Evolutionary conservation across 2,888 invertebrate species (phyloP).

Genomic region (Acanthoscelides obtectus): DNA sequence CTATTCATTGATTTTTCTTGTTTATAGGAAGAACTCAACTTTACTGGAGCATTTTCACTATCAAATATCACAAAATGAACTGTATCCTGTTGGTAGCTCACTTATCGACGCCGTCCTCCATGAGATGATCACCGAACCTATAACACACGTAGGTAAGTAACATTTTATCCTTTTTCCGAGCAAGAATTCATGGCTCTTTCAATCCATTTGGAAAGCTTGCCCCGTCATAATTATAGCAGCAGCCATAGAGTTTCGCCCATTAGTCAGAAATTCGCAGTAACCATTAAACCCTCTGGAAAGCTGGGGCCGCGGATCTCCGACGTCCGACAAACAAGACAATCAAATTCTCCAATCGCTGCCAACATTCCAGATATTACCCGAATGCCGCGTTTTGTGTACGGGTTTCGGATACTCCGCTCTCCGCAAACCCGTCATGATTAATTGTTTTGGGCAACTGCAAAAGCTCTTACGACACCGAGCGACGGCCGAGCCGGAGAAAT

Average conservation of each 20-base stretch:
- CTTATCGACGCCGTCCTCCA: slow-evolving; percentile 72
- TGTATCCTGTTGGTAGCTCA: slow-evolving; percentile 74
- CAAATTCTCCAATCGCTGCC: background rate
- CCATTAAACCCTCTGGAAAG: background rate
- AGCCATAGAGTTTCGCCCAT: background rate
- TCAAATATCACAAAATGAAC: slow-evolving; percentile 80
- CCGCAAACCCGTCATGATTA: background rate
- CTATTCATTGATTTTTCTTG: slow-evolving; percentile 14
- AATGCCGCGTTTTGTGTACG: background rate
- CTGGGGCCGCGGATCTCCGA: background rate
- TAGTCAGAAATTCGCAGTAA: background rate
- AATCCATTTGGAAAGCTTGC: background rate
- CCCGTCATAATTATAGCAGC: background rate
- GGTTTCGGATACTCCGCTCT: background rate
- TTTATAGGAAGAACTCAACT: slow-evolving; percentile 69
- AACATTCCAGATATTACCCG: background rate
- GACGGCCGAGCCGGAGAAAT: background rate
- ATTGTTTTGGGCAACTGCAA: background rate
- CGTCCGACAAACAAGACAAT: background rate
- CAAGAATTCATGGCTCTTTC: background rate
- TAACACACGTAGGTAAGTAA: slow-evolving; percentile 84
- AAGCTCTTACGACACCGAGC: background rate
- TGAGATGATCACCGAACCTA: slow-evolving; percentile 73
- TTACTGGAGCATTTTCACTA: slow-evolving; percentile 86
- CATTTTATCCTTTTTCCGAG: background rate